phyloP scores from a whole-genome alignment of 64 coral and sea anemone genomes.

The Cladopsammia gracilis region DNA sequence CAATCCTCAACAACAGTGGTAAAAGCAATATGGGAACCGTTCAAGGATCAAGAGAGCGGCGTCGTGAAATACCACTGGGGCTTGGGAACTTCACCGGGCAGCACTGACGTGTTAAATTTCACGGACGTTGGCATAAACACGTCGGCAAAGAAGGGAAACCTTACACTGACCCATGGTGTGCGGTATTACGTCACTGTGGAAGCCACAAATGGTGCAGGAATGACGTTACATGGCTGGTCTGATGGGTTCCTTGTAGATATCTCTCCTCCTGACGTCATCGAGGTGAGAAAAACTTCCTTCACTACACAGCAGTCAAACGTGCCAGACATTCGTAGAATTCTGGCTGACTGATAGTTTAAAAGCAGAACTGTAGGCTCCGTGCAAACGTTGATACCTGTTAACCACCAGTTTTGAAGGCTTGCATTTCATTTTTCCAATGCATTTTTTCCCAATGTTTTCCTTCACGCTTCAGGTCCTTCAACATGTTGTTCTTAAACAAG shows the following conservation, averaged over 20 bases:
- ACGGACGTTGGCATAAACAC: constrained; percentile 60
- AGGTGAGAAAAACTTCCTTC: constrained; percentile 45
- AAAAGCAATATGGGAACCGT: constrained; percentile 69
- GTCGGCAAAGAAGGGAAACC: constrained; percentile 57
- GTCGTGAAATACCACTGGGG: constrained; percentile 83
- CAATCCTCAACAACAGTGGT: constrained; percentile 50
- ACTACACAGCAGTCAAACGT: no score
- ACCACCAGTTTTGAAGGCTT: no score
- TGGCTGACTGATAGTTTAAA: no score
- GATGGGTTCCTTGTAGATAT: constrained; percentile 84
- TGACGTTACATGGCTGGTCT: constrained; percentile 88
- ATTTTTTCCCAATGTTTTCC: no score
- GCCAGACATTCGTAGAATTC: no score
- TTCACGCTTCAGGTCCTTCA: no score
- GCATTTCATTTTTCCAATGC: no score
- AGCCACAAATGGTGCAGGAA: constrained; percentile 76
- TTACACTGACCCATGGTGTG: constrained; percentile 60
- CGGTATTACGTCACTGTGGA: constrained; percentile 95
- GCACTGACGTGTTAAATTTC: constrained; percentile 75
- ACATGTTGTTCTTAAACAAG: no score
- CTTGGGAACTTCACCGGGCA: constrained; percentile 77
- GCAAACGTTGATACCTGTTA: no score
- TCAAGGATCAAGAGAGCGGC: constrained; percentile 84
- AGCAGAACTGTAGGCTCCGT: no score
- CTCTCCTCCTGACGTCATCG: constrained; percentile 75